Conservation (phyloP, 1,140 invertebrate species). For the Saccostrea glomerata region DNA sequence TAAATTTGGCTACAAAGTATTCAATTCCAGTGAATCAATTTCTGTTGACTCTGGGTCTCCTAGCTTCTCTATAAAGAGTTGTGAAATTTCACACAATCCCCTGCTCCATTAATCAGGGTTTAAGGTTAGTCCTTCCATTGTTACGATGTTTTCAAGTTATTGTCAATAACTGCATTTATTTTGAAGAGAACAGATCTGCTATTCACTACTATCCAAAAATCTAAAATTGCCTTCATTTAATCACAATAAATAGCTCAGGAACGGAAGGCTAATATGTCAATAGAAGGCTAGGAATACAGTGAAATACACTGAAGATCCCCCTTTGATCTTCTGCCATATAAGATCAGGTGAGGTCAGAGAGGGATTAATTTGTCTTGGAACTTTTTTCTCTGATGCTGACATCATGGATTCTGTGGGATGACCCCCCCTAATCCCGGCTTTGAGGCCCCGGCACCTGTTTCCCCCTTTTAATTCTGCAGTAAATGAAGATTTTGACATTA, state of each 20-base stretch:
- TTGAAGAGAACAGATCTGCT: slow-evolving; percentile 1
- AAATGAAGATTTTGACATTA: not conserved
- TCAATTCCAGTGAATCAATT: slow-evolving; percentile 33
- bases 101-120: not conserved
- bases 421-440: not conserved
- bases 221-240: slow-evolving; percentile 35
- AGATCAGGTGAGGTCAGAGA: not conserved
- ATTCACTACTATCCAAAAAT: not conserved
- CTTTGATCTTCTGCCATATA: slow-evolving; percentile 31
- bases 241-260: slow-evolving; percentile 22
- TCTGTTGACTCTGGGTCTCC: slow-evolving; percentile 29
- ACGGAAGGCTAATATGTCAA: not conserved
- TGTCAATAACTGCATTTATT: slow-evolving; percentile 31
- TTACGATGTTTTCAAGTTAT: not conserved
- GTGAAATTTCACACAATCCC: slow-evolving; percentile 36
- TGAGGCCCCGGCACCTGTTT: slow-evolving; percentile 21
- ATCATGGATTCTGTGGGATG: not conserved
- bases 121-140: slow-evolving; percentile 31
- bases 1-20: slow-evolving; percentile 25
- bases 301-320: slow-evolving; percentile 2
- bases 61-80: not conserved
- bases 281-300: not conserved
- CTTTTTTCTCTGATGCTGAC: slow-evolving; percentile 21
- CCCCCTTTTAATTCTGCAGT: not conserved
- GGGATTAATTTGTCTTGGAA: slow-evolving; percentile 31